phyloP scores from a whole-genome alignment of 1,140 invertebrate species.

The Drosophila nikananu region DNA sequence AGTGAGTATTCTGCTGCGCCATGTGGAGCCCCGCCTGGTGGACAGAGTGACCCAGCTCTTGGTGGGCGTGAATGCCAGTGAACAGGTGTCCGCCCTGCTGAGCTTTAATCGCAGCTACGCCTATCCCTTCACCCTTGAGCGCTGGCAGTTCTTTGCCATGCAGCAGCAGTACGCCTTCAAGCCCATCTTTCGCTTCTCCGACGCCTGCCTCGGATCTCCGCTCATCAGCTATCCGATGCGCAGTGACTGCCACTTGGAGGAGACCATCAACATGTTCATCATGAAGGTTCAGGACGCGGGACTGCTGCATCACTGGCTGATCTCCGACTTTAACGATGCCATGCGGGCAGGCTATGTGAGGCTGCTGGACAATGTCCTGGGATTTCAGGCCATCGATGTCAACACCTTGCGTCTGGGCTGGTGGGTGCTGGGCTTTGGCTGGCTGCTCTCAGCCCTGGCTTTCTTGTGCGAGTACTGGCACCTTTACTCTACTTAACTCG shows the following conservation, averaged over 20 bases:
- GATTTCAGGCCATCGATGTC: constrained; percentile 61
- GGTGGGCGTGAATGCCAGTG: constrained; percentile 56
- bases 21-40: constrained; percentile 48
- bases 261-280: constrained; percentile 60
- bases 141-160: constrained; percentile 68
- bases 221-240: constrained; percentile 71
- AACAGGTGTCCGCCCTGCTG: constrained; percentile 64
- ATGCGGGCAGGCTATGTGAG: constrained; percentile 69
- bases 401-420: constrained; percentile 62
- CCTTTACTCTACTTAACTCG: not conserved
- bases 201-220: constrained; percentile 69
- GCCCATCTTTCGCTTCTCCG: constrained; percentile 67
- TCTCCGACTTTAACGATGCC: constrained; percentile 76
- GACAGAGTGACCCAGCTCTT: constrained; percentile 47
- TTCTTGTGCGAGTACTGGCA: constrained; percentile 16
- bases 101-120: constrained; percentile 66
- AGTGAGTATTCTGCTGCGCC: constrained; percentile 47
- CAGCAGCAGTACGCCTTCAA: constrained; percentile 72
- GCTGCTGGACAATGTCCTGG: constrained; percentile 55
- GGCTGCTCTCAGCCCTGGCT: constrained; percentile 10
- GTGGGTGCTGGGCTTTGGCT: constrained; percentile 45
- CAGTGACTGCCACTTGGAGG: constrained; percentile 65
- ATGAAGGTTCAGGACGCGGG: constrained; percentile 64
- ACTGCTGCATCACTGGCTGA: constrained; percentile 58
- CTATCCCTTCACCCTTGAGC: constrained; percentile 73